Evolutionary conservation across 2,113 vertebrate genomes (phyloP).

Genomic region (Alethe castanea): DNA sequence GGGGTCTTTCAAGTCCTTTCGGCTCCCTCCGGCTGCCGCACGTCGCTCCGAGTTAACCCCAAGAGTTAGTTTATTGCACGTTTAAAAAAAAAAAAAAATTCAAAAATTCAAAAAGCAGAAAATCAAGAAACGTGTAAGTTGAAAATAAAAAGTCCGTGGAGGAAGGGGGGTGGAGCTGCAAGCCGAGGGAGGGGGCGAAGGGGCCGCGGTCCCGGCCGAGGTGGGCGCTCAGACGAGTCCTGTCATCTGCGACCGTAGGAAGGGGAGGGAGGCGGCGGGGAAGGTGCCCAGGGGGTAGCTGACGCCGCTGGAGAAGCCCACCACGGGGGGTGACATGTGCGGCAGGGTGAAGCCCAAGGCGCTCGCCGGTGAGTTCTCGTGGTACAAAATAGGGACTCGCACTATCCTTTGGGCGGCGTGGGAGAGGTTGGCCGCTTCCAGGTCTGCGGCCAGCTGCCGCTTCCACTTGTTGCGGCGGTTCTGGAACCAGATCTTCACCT

Average conservation of each 20-base stretch:
- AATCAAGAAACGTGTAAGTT: neutral
- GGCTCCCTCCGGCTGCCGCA: neutral
- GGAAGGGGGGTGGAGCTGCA: neutral
- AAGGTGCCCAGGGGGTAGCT: conserved; percentile 85
- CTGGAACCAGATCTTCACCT: conserved; percentile 99
- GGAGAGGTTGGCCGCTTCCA: conserved; percentile 83
- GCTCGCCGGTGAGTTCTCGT: conserved; percentile 77
- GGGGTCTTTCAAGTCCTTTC: neutral
- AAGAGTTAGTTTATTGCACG: conserved; percentile 62
- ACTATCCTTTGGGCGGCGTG: conserved; percentile 86
- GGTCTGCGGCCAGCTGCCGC: conserved; percentile 85
- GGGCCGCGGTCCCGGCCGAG: neutral
- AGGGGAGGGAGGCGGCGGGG: conserved; percentile 78
- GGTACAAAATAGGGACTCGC: conserved; percentile 90
- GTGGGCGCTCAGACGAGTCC: conserved; percentile 80
- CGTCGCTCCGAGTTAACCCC: conserved; percentile 11
- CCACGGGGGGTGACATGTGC: conserved; percentile 74
- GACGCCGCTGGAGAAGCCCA: conserved; percentile 79
- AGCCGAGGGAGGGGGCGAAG: neutral
- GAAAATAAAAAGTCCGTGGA: conserved; percentile 28
- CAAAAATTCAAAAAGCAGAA: neutral
- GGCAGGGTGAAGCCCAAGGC: conserved; percentile 76
- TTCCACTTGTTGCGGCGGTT: conserved; percentile 99
- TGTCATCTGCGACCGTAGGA: conserved; percentile 88
- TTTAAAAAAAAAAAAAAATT: neutral